Percentiles rank a stretch among this genome's conserved stretches.
These are phyloP conservation scores for Lepus europaeus DNA, from an alignment of 2,113 vertebrate genomes.

Conservation along the genomic window DNA sequence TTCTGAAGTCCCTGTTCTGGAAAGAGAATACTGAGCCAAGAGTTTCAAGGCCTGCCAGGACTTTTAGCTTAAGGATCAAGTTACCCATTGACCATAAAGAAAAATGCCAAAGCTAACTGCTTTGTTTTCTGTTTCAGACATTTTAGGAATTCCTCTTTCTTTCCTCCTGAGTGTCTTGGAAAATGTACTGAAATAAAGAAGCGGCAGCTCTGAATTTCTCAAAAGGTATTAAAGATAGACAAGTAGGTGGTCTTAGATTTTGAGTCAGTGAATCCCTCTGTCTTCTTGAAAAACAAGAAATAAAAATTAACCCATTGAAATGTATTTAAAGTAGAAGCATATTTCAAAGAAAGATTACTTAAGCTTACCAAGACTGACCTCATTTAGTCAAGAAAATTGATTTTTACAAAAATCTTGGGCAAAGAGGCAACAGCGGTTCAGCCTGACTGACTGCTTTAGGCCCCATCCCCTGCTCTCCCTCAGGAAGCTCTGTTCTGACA, in stretches of 20 bases:
- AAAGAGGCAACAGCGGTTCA: not conserved
- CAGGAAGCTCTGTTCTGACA: slow-evolving; percentile 20
- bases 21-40: slow-evolving; percentile 59
- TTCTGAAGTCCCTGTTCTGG: slow-evolving; percentile 52
- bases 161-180: slow-evolving; percentile 21
- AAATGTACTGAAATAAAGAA: slow-evolving; percentile 61
- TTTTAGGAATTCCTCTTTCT: not conserved
- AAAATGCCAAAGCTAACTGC: slow-evolving; percentile 47
- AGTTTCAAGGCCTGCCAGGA: slow-evolving; percentile 43
- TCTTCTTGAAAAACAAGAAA: slow-evolving; percentile 57
- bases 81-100: slow-evolving; percentile 24
- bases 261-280: slow-evolving; percentile 10
- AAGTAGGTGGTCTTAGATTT: slow-evolving; percentile 50
- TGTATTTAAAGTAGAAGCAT: slow-evolving; percentile 59
- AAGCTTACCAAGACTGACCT: slow-evolving; percentile 42
- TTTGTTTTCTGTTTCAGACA: slow-evolving; percentile 54
- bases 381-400: slow-evolving; percentile 50
- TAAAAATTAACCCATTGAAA: slow-evolving; percentile 63
- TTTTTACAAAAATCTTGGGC: slow-evolving; percentile 51
- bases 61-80: slow-evolving; percentile 62
- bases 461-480: not conserved
- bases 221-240: slow-evolving; percentile 10
- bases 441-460: not conserved
- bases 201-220: slow-evolving; percentile 44
- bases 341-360: slow-evolving; percentile 61